A percentile compares a stretch with the other conserved stretches of the same genome.
Conservation (phyloP, 2,113 vertebrate species). For the Diadophis punctatus region DNA sequence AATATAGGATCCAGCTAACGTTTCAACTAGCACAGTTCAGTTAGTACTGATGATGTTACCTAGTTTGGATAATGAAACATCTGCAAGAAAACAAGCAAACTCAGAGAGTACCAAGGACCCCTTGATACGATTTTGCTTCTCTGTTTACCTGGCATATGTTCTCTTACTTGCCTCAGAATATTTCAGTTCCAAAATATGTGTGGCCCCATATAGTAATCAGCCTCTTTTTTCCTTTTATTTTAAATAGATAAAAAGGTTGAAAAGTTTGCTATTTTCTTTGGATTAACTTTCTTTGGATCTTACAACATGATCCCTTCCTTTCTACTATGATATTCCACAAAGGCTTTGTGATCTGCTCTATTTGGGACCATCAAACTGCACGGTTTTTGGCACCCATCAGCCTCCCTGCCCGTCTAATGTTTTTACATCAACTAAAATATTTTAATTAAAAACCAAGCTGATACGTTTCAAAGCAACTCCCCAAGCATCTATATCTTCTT, state of each 20-base stretch:
- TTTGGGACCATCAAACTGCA: background rate
- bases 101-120: background rate
- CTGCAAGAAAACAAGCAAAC: background rate
- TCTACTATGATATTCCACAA: background rate
- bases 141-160: background rate
- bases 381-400: background rate
- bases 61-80: background rate
- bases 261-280: background rate
- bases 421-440: background rate
- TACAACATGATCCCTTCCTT: background rate
- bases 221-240: background rate
- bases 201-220: background rate
- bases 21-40: background rate
- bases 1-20: background rate
- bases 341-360: background rate
- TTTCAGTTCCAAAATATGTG: background rate
- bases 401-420: background rate
- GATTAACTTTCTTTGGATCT: background rate
- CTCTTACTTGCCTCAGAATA: background rate
- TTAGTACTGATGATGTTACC: background rate
- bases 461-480: background rate
- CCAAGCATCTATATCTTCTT: background rate
- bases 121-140: background rate
- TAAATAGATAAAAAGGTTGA: background rate
- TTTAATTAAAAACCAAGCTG: background rate